phyloP scores from a whole-genome alignment of 2,797 vertebrate genomes.

The Hippopotamyrus pictus region DNA sequence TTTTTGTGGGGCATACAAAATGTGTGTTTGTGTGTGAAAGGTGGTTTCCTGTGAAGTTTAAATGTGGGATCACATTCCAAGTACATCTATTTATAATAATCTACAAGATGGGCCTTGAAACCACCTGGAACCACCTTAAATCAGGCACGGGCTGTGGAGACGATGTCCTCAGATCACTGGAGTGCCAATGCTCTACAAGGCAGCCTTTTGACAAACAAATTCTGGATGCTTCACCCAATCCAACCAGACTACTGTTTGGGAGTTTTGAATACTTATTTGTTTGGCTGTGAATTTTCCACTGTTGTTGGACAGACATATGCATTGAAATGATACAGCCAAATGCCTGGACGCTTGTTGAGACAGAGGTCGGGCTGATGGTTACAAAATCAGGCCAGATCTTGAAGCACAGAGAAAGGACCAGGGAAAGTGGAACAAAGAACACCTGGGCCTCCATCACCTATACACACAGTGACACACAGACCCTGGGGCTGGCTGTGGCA shows the following conservation, averaged over 20 bases:
- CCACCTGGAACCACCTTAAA: not conserved
- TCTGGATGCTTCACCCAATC: not conserved
- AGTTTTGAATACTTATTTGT: slow-evolving; percentile 8
- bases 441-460: not conserved
- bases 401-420: slow-evolving; percentile 21
- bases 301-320: not conserved
- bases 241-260: not conserved
- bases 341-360: not conserved
- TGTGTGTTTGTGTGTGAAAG: slow-evolving; percentile 35
- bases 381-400: slow-evolving; percentile 35
- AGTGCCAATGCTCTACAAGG: not conserved
- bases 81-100: slow-evolving; percentile 27
- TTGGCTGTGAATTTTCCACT: not conserved
- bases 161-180: not conserved
- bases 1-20: slow-evolving; percentile 29
- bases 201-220: not conserved
- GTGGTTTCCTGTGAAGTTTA: slow-evolving; percentile 37
- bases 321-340: not conserved
- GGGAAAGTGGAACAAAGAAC: not conserved
- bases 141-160: not conserved
- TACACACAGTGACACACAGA: slow-evolving; percentile 12
- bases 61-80: slow-evolving; percentile 1
- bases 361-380: not conserved
- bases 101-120: not conserved
- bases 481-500: not conserved